Evolutionary conservation across 2,113 vertebrate genomes (phyloP).

Genomic region (Phocoena phocoena): DNA sequence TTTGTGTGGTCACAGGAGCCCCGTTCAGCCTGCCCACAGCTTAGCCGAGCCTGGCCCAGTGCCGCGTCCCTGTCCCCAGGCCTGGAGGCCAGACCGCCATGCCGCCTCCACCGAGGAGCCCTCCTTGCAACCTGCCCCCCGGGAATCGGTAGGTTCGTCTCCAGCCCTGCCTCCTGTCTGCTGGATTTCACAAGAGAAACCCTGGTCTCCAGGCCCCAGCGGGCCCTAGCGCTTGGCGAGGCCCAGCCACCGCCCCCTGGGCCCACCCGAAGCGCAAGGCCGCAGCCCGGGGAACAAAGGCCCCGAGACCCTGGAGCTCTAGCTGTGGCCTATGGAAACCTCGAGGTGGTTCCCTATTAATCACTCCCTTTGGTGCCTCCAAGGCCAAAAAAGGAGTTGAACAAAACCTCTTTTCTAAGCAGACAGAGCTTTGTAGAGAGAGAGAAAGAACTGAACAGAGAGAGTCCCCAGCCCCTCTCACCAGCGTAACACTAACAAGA

Average conservation of each 20-base stretch:
- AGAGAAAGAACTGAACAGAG: neutral
- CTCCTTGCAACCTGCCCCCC: neutral
- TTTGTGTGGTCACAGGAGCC: neutral
- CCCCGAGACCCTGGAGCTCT: neutral
- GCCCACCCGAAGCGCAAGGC: rapidly evolving
- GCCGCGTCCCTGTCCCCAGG: neutral
- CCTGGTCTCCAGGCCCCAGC: neutral
- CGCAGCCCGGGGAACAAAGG: constrained; percentile 5
- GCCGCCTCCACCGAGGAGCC: neutral
- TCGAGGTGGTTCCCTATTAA: neutral
- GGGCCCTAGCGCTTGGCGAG: neutral
- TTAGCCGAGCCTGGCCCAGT: neutral
- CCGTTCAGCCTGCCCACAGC: neutral
- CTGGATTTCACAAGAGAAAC: neutral
- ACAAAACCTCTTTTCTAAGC: constrained; percentile 69
- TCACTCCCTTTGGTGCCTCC: constrained; percentile 17
- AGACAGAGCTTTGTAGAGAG: constrained; percentile 26
- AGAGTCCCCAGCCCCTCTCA: neutral
- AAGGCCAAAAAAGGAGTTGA: constrained; percentile 12
- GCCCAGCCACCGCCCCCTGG: neutral
- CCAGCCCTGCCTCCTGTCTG: neutral
- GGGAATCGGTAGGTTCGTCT: neutral
- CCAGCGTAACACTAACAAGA: neutral
- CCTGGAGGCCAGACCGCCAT: neutral
- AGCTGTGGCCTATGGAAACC: neutral